These are phyloP conservation scores for Plumapathes pennacea DNA, from an alignment of 92 coral and sea anemone species.

Conservation along the genomic window DNA sequence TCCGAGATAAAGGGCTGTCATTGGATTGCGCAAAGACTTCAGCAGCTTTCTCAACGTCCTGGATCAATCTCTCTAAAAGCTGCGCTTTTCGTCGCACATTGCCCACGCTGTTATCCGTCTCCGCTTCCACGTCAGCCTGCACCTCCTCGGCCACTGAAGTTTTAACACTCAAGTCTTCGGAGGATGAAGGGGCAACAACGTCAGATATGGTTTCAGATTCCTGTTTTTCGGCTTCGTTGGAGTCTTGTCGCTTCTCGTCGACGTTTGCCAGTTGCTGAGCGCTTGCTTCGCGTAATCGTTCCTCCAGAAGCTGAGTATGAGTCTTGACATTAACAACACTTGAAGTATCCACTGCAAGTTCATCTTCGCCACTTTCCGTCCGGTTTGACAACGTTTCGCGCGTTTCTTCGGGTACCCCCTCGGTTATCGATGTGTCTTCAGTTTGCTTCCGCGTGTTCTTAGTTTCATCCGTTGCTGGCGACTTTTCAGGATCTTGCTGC, in stretches of 20 bases:
- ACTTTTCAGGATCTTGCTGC: not conserved
- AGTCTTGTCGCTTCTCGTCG: constrained; percentile 24
- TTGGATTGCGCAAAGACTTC: constrained; percentile 22
- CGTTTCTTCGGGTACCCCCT: not conserved
- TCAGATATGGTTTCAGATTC: constrained; percentile 3
- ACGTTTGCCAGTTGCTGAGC: constrained; percentile 47
- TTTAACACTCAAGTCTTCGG: not conserved
- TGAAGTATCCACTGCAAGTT: constrained; percentile 61
- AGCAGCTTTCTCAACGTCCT: constrained; percentile 3
- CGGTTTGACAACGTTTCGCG: too few relatives aligned
- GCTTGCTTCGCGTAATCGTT: constrained; percentile 55
- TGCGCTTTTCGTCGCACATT: constrained; percentile 78
- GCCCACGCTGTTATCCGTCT: constrained; percentile 25
- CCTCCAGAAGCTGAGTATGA: constrained; percentile 82
- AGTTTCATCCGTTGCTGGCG: not conserved
- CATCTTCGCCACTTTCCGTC: too few relatives aligned
- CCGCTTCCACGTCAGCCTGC: constrained; percentile 4
- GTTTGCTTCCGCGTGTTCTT: not conserved
- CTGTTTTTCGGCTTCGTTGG: constrained; percentile 1
- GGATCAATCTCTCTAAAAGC: constrained; percentile 74
- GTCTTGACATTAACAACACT: constrained; percentile 77
- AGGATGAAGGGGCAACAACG: constrained; percentile 21
- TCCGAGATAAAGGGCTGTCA: constrained; percentile 7
- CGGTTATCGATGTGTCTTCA: not conserved
- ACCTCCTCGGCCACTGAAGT: not conserved